Conservation (phyloP, 2,888 invertebrate species). For the Watsonalla cultraria region DNA sequence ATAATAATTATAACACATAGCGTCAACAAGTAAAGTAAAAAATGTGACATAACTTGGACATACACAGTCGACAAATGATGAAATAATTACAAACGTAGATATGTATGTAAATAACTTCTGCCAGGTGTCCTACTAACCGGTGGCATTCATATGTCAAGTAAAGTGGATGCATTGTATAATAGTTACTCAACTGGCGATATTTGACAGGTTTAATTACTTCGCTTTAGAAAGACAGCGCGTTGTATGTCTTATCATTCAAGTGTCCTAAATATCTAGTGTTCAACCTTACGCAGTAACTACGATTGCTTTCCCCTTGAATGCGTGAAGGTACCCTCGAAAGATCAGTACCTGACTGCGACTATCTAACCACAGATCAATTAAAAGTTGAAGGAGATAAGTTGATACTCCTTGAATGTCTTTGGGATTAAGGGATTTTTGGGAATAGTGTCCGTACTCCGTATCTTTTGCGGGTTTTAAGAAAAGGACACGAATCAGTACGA, state of each 20-base stretch:
- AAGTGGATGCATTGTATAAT: neutral
- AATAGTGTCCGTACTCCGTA: too few relatives aligned
- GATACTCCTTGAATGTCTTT: neutral
- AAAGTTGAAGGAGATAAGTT: too few relatives aligned
- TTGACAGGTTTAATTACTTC: neutral
- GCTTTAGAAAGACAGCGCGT: neutral
- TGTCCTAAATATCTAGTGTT: too few relatives aligned
- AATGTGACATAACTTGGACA: neutral
- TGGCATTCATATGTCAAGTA: neutral
- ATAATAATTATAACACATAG: neutral
- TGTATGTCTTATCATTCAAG: too few relatives aligned
- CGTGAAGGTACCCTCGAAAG: neutral
- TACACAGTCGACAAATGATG: neutral
- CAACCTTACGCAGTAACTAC: too few relatives aligned
- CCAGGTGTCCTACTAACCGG: neutral
- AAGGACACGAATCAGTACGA: too few relatives aligned
- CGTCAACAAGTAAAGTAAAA: neutral
- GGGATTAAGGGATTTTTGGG: too few relatives aligned
- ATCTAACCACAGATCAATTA: too few relatives aligned
- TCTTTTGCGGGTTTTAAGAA: too few relatives aligned
- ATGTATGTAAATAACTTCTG: neutral
- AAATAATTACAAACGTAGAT: neutral
- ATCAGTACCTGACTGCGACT: neutral
- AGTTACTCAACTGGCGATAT: neutral
- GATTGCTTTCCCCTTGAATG: neutral